These are phyloP conservation scores for Uloborus plumipes DNA, from an alignment of 2,888 invertebrate genomes.

Conservation along the genomic window DNA sequence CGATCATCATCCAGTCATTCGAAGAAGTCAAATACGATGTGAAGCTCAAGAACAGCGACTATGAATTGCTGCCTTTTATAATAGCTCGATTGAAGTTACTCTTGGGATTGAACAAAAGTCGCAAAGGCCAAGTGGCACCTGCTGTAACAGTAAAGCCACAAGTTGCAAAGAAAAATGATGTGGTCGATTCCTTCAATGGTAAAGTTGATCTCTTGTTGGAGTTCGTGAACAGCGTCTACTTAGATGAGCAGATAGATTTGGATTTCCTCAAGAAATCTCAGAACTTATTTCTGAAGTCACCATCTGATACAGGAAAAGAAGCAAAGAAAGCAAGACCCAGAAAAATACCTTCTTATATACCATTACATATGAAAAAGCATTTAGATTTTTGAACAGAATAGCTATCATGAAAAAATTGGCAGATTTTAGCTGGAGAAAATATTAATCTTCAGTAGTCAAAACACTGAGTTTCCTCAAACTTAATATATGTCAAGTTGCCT, in stretches of 20 bases:
- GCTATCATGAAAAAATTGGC: too few relatives aligned
- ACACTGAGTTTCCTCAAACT: too few relatives aligned
- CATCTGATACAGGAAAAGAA: not conserved
- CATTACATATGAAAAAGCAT: constrained; percentile 30
- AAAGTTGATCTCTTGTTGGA: constrained; percentile 71
- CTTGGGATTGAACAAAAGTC: constrained; percentile 64
- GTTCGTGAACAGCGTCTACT: constrained; percentile 70
- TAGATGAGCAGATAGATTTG: constrained; percentile 67
- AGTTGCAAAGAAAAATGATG: constrained; percentile 8
- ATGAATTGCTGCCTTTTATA: constrained; percentile 71
- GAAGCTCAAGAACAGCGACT: constrained; percentile 69
- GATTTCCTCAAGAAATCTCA: constrained; percentile 37
- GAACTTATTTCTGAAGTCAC: not conserved
- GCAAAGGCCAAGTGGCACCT: not conserved
- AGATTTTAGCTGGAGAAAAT: too few relatives aligned
- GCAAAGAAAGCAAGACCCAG: constrained; percentile 43
- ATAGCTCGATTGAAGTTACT: constrained; percentile 69
- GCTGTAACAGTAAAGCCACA: not conserved
- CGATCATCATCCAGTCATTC: constrained; percentile 70
- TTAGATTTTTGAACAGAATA: constrained; percentile 33
- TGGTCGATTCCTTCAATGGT: constrained; percentile 68
- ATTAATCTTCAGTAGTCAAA: too few relatives aligned
- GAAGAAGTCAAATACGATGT: constrained; percentile 69
- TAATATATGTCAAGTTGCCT: too few relatives aligned
- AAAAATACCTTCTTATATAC: constrained; percentile 40